Conservation (phyloP, 2,113 vertebrate species). For the Lichenostomus cassidix region DNA sequence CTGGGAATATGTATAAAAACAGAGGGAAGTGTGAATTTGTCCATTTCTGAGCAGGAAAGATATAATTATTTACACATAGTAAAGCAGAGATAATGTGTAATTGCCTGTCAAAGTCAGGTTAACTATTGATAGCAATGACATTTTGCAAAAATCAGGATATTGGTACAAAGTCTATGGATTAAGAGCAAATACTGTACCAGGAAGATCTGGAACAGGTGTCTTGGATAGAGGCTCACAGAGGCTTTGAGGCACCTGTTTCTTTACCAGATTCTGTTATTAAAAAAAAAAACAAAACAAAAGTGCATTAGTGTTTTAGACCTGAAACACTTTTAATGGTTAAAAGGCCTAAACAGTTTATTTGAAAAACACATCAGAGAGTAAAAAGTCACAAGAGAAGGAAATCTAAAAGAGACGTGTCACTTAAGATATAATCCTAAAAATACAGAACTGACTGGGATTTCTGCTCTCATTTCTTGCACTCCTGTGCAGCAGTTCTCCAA, state of each 20-base stretch:
- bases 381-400: neutral
- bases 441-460: neutral
- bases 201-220: neutral
- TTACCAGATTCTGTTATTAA: neutral
- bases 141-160: neutral
- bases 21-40: neutral
- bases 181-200: slow-evolving; percentile 28
- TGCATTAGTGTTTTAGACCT: neutral
- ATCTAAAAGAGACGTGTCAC: neutral
- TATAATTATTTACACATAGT: neutral
- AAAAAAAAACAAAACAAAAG: neutral
- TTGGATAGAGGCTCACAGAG: neutral
- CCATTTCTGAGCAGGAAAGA: neutral
- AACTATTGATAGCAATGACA: neutral
- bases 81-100: neutral
- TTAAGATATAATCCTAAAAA: neutral
- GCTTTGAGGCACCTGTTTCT: neutral
- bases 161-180: neutral
- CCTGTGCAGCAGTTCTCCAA: neutral
- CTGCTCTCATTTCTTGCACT: neutral
- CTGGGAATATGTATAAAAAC: neutral
- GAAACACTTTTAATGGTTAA: neutral
- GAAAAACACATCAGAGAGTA: neutral
- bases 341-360: neutral
- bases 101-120: neutral